A percentile compares a stretch with the other conserved stretches of the same genome.
Conservation (phyloP, 2,113 vertebrate genomes). For the Bolborhynchus lineola region DNA sequence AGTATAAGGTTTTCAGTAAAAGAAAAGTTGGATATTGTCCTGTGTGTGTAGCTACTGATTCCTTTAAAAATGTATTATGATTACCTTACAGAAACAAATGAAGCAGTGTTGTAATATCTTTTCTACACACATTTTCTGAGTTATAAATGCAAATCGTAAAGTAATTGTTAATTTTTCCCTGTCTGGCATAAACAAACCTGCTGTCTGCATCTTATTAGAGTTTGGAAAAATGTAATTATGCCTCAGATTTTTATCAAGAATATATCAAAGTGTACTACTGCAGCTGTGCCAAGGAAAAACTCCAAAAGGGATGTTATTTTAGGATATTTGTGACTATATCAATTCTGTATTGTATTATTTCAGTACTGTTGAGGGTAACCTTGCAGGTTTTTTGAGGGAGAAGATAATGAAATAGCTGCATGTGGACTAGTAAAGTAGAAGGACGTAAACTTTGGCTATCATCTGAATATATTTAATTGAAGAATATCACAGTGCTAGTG, state of each 20-base stretch:
- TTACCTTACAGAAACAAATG: neutral
- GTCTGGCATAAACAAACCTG: neutral
- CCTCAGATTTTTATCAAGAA: neutral
- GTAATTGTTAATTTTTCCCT: neutral
- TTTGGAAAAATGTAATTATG: neutral
- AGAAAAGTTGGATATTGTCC: neutral
- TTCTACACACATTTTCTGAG: neutral
- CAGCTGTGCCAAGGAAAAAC: neutral
- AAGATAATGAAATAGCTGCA: neutral
- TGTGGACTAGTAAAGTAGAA: fast-evolving
- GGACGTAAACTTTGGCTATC: neutral
- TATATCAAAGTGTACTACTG: neutral
- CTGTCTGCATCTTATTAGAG: neutral
- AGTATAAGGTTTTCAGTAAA: neutral
- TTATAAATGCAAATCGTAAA: neutral
- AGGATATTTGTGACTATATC: neutral
- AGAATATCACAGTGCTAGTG: neutral
- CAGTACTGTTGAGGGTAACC: neutral
- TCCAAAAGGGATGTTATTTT: neutral
- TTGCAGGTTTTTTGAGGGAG: neutral
- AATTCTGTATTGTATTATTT: neutral
- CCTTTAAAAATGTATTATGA: neutral
- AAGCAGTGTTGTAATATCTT: neutral
- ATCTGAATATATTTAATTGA: neutral
- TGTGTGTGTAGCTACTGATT: neutral